phyloP scores from a whole-genome alignment of 1,140 invertebrate genomes.

The Drosophila melanica region DNA sequence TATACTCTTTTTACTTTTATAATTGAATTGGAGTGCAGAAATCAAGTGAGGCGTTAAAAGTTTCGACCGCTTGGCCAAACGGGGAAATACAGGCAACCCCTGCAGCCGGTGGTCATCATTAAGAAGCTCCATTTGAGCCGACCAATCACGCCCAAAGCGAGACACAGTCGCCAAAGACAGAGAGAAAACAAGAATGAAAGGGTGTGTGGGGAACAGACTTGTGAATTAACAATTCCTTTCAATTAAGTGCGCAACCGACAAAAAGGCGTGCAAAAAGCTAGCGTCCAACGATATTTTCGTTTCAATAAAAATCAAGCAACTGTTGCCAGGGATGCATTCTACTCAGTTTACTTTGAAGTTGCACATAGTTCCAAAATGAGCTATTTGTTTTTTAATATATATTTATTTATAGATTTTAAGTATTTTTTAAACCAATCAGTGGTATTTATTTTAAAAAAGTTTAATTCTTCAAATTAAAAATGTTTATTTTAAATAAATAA shows the following conservation, averaged over 20 bases:
- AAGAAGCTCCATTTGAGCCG: conserved; percentile 41
- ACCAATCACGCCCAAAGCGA: conserved; percentile 73
- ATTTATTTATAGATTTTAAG: neutral
- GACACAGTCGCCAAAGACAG: conserved; percentile 5
- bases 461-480: neutral
- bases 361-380: neutral
- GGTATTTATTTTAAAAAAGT: neutral
- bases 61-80: neutral
- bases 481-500: neutral
- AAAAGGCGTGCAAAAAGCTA: conserved; percentile 50
- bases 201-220: conserved; percentile 21
- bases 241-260: conserved; percentile 75
- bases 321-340: conserved; percentile 35
- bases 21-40: conserved; percentile 47
- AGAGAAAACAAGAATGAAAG: neutral
- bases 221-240: conserved; percentile 80
- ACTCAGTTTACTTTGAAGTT: too few species aligned
- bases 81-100: conserved; percentile 5
- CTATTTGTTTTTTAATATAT: neutral
- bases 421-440: too few species aligned
- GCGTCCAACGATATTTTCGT: conserved; percentile 74
- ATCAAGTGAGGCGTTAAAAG: conserved; percentile 38
- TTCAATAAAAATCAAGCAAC: conserved; percentile 75
- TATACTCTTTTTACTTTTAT: too few species aligned
- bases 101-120: conserved; percentile 33